These are phyloP conservation scores for Aphidius gifuensis DNA, from an alignment of 1,140 invertebrate species.

Conservation along the genomic window DNA sequence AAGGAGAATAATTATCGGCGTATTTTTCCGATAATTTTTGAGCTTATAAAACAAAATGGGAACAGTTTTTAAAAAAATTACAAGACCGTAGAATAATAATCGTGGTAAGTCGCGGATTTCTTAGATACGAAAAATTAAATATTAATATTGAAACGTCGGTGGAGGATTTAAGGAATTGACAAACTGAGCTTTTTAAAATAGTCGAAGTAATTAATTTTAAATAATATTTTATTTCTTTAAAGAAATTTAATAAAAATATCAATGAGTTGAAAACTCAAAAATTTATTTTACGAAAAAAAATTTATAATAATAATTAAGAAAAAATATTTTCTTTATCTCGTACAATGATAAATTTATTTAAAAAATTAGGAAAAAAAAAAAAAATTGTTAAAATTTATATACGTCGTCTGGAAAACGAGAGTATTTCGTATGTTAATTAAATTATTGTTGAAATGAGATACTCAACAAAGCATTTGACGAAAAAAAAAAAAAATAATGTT, in stretches of 20 bases:
- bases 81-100: constrained; percentile 9
- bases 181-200: background rate
- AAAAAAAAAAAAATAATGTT: background rate
- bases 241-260: background rate
- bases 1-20: too few relatives aligned
- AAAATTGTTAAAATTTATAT: too few relatives aligned
- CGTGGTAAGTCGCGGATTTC: background rate
- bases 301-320: background rate
- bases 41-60: too few relatives aligned
- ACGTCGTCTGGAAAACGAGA: too few relatives aligned
- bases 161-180: constrained; percentile 4
- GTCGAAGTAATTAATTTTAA: constrained; percentile 5
- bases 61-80: background rate
- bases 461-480: too few relatives aligned
- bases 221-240: constrained; percentile 1
- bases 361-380: background rate
- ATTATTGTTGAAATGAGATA: too few relatives aligned
- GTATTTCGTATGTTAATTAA: too few relatives aligned
- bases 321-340: too few relatives aligned
- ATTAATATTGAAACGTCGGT: too few relatives aligned
- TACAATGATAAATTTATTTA: too few relatives aligned
- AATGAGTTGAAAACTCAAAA: constrained; percentile 5
- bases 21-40: too few relatives aligned
- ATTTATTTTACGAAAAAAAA: background rate
- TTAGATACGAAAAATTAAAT: background rate